phyloP scores from a whole-genome alignment of 2,888 invertebrate species.

The Nycteola revayana region DNA sequence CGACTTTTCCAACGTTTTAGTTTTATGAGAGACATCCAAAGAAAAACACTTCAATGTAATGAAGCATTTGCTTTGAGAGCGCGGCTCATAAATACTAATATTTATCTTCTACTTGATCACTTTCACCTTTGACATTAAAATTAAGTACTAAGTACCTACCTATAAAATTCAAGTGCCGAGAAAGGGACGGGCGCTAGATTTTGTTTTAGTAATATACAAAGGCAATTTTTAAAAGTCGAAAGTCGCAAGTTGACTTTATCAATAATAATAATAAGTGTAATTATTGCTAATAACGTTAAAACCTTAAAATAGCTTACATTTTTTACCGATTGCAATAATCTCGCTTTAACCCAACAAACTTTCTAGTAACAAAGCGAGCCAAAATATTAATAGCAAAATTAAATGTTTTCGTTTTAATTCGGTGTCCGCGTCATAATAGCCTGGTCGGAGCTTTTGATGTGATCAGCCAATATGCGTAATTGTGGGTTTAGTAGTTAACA shows the following conservation, averaged over 20 bases:
- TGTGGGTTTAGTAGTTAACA: conserved; percentile 69
- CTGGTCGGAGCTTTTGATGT: conserved; percentile 66
- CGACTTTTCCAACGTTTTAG: conserved; percentile 19
- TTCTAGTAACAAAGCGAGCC: no score
- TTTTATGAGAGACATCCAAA: conserved; percentile 25
- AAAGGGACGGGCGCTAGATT: no score
- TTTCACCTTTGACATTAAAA: conserved; percentile 14
- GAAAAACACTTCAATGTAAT: conserved; percentile 28
- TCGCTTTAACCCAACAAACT: no score
- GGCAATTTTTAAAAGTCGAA: no score
- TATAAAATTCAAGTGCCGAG: no score
- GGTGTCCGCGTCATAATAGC: conserved; percentile 62
- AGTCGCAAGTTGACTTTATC: no score
- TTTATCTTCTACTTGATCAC: conserved; percentile 22
- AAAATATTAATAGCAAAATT: conserved; percentile 48
- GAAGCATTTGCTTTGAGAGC: conserved; percentile 22
- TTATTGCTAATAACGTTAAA: no score
- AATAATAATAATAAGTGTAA: no score
- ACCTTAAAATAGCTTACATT: no score
- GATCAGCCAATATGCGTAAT: conserved; percentile 78
- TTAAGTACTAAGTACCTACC: conserved; percentile 1
- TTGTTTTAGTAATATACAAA: no score
- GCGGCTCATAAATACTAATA: conserved; percentile 14
- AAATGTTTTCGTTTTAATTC: conserved; percentile 67
- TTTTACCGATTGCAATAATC: no score